phyloP scores from a whole-genome alignment of 2,888 invertebrate species.

The Cyclophora punctaria region DNA sequence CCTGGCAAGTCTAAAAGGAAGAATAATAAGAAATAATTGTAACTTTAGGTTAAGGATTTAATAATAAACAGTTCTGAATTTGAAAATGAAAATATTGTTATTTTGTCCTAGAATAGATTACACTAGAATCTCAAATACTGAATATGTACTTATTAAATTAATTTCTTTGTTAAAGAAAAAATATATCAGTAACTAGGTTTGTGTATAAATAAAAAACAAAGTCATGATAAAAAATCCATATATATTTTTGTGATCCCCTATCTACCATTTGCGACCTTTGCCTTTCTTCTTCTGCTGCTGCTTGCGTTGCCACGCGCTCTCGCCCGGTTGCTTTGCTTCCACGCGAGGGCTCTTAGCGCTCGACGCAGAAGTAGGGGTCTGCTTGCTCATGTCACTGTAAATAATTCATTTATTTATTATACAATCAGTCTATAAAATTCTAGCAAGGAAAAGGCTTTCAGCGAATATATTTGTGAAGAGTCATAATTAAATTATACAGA shows the following conservation, averaged over 20 bases:
- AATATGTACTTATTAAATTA: too few species aligned
- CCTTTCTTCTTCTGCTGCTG: conserved; percentile 85
- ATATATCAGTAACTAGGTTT: too few species aligned
- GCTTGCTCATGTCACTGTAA: conserved; percentile 79
- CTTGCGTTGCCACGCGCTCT: conserved; percentile 83
- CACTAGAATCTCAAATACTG: too few species aligned
- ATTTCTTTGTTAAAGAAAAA: too few species aligned
- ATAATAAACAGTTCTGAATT: too few species aligned
- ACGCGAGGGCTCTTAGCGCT: conserved; percentile 75
- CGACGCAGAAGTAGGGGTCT: conserved; percentile 44
- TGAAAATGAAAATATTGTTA: too few species aligned
- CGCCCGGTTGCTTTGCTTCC: conserved; percentile 68
- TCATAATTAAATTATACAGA: too few species aligned
- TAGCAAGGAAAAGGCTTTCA: conserved; percentile 2
- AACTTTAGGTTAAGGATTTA: background rate
- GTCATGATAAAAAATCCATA: too few species aligned
- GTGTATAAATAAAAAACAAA: too few species aligned
- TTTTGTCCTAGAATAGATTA: too few species aligned
- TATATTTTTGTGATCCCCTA: too few species aligned
- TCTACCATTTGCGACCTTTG: conserved; percentile 43
- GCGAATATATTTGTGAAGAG: too few species aligned
- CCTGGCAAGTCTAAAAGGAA: conserved; percentile 74
- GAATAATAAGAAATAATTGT: conserved; percentile 45
- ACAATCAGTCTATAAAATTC: background rate
- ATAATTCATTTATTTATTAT: background rate